Evolutionary conservation across 2,888 invertebrate genomes (phyloP).

Genomic region (Sacculina carcini): DNA sequence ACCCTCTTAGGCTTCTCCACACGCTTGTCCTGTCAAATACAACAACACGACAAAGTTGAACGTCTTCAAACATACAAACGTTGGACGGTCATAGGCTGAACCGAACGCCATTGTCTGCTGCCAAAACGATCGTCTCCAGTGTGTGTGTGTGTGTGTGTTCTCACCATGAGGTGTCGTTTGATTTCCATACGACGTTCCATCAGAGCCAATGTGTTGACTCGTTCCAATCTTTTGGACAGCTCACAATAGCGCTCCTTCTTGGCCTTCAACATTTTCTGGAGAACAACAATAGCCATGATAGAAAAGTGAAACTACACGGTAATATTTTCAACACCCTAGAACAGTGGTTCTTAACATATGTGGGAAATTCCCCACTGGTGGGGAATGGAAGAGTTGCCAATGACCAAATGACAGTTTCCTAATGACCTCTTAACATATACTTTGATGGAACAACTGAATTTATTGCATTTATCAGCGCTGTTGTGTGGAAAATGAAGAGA

Average conservation of each 20-base stretch:
- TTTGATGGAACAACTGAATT: no score
- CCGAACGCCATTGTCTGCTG: no score
- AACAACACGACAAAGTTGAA: slow-evolving; percentile 2
- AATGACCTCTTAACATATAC: no score
- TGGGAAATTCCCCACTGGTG: no score
- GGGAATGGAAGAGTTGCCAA: no score
- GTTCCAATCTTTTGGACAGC: slow-evolving; percentile 40
- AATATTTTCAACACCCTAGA: neutral
- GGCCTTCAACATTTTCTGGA: neutral
- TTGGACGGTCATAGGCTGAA: no score
- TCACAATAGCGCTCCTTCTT: slow-evolving; percentile 30
- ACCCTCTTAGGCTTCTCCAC: slow-evolving; percentile 30
- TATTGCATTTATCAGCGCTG: no score
- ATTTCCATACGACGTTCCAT: slow-evolving; percentile 53
- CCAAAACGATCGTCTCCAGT: no score
- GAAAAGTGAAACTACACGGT: neutral
- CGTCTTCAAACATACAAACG: neutral
- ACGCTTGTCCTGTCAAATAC: slow-evolving; percentile 27
- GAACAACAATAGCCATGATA: slow-evolving; percentile 4
- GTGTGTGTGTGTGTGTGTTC: no score
- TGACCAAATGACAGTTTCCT: no score
- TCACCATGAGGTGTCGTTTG: slow-evolving; percentile 34
- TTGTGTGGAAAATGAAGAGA: no score
- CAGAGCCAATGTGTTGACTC: slow-evolving; percentile 44
- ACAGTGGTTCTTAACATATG: no score